Evolutionary conservation across 2,888 invertebrate genomes (phyloP).

Genomic region (Andricus quercusramuli): DNA sequence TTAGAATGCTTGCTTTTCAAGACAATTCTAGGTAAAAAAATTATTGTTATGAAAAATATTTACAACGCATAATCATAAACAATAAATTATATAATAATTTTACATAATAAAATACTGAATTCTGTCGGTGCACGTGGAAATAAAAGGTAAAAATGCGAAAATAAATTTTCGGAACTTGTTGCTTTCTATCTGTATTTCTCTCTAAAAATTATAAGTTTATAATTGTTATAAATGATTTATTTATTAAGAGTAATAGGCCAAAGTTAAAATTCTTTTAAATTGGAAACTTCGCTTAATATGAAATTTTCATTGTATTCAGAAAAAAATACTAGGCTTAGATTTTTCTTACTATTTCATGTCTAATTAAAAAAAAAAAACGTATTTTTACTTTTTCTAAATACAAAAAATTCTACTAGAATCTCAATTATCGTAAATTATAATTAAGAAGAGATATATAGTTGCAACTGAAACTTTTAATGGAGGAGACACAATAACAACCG

Average conservation of each 20-base stretch:
- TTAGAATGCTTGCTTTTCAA: neutral
- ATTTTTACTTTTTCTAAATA: neutral
- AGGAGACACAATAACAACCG: conserved; percentile 73
- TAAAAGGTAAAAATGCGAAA: neutral
- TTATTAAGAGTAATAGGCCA: neutral
- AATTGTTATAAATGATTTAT: neutral
- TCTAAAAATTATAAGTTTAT: neutral
- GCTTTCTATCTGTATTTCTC: neutral
- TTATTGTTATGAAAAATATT: neutral
- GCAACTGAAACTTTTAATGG: conserved; percentile 66
- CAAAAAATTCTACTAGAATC: neutral
- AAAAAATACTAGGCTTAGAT: neutral
- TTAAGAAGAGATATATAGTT: conserved; percentile 3
- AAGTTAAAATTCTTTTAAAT: neutral
- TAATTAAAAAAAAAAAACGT: neutral
- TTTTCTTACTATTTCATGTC: neutral
- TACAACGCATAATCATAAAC: neutral
- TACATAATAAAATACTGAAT: neutral
- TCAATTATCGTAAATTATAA: neutral
- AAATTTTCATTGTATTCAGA: neutral
- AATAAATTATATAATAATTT: neutral
- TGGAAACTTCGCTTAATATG: neutral
- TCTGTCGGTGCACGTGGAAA: neutral
- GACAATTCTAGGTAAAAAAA: neutral
- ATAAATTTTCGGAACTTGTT: neutral